Evolutionary conservation across 2,113 vertebrate genomes (phyloP), one percentile per base, ranked within the genome.

Genomic region (Percopsis transmontana): DNA sequence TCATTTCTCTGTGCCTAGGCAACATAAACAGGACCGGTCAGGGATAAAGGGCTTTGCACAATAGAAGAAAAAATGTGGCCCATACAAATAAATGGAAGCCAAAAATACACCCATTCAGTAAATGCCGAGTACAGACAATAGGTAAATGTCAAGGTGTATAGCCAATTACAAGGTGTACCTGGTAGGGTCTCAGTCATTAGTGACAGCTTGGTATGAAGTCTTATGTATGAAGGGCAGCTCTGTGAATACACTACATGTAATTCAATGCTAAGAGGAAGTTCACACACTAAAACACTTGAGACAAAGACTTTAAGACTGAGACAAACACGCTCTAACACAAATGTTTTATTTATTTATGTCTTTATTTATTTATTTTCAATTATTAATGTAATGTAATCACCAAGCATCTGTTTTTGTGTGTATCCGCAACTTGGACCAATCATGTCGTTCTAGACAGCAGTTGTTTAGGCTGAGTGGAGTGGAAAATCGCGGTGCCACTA

Each of bases 331-430:
- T 65, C 50, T 56, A 0, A 13, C 57, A 74, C 70, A 76, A 81
- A 77, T 59, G 55, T 52, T 80, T 72, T 77, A 76, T 70, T 0
- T 33, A 33, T 33, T 33, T 33, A 65, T 59, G 55, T 52, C 66
- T 80, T 72, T 77, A 76, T 70, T 0, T 33, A 33, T 33, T 33
- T 33, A 33, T 33, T 33, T 33, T 33, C n/a, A 33, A 33, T 33
- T 4, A 33, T 33, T 1, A 33, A 33, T 33, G 27, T 33, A 5
- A 6, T 0, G 8, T 33, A 33, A n/a, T n/a, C n/a, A 41, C 5
- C 5, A 41, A 41, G 40, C 12, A 41, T 41, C 5, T 41, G 40
- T 41, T 5, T 12, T 12, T 33, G 27, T 33, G 8, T 33, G 27
- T 33, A 33, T 33, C 3, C n/a, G 11, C 12, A 14, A 16, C 42